phyloP scores from a whole-genome alignment of 2,113 vertebrate species.

The Addax nasomaculatus region DNA sequence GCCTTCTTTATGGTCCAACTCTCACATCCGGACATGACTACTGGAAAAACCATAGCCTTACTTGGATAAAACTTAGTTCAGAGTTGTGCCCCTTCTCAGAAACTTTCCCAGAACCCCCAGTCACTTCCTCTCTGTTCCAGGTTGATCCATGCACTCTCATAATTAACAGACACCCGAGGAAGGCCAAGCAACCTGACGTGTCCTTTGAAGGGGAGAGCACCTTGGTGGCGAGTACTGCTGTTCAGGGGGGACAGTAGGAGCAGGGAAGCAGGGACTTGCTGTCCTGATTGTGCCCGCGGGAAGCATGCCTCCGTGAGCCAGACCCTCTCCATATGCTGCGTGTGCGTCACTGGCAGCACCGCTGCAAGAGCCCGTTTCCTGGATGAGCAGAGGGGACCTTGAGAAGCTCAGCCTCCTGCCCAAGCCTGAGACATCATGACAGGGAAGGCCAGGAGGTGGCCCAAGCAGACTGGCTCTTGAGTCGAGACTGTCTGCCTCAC shows the following conservation, averaged over 20 bases:
- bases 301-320: accelerated
- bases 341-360: accelerated
- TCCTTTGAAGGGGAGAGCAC: background rate
- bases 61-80: background rate
- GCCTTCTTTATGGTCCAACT: background rate
- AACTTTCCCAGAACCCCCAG: too few relatives aligned
- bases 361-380: accelerated
- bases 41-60: background rate
- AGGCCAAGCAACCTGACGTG: accelerated
- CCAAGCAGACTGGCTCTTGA: background rate
- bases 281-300: accelerated
- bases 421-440: background rate
- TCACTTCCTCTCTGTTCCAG: background rate
- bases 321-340: background rate
- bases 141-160: background rate
- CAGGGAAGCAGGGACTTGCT: too few relatives aligned
- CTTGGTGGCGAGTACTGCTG: background rate
- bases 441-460: background rate
- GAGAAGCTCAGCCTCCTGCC: background rate
- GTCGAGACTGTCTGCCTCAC: background rate
- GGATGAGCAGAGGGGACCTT: background rate
- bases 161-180: background rate
- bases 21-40: background rate
- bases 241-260: background rate
- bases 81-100: background rate